Evolutionary conservation across 2,113 vertebrate genomes (phyloP), one percentile per base, ranked within the genome.

Genomic region (Scalopus aquaticus): DNA sequence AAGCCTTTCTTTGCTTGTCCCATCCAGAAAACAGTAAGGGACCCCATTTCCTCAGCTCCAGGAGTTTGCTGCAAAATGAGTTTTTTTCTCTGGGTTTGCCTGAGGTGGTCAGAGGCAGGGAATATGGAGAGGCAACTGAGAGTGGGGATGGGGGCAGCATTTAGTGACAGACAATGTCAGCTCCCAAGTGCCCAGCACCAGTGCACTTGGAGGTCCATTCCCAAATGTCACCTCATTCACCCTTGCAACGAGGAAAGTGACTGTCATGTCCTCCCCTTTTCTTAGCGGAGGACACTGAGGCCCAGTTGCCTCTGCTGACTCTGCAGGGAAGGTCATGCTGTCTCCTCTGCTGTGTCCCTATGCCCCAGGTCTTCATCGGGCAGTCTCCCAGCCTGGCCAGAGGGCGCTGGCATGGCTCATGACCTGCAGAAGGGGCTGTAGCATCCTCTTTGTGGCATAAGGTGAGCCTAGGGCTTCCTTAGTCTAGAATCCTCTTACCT

Each of bases 71-170:
- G 56, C 74, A 11, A 0, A 11, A 9, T 26, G 39, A 49, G 35
- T 26, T 4, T 37, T 28, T 24, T 3, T 35, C 24, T 70, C 44
- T 24, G 37, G 39, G 24, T 90, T 78, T 39, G 19, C 60, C 54
- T 16, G 44, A 2, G 62, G 44, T 26, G 39, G 69, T 42, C 2
- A 1, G 72, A 54, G 26, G 1, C 26, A 30, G 49, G 56, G 58
- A 42, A 9, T 32, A 79, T 30, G 16, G 74, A 51, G 28, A 1
- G 0, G 32, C 35, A 70, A 16, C 30, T 8, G 28, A 42, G 49
- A 19, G 24, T 0, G 1, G 5, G 15, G 42, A 42, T 2, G 2
- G 28, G 64, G 30, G 0, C 7, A 2, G 51, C 37, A 3, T 7
- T 42, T 4, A 69, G 85, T 26, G 74, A 67, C n/a, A 44, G 84